Evolutionary conservation across 2,113 vertebrate genomes (phyloP).

Genomic region (Callipepla squamata): DNA sequence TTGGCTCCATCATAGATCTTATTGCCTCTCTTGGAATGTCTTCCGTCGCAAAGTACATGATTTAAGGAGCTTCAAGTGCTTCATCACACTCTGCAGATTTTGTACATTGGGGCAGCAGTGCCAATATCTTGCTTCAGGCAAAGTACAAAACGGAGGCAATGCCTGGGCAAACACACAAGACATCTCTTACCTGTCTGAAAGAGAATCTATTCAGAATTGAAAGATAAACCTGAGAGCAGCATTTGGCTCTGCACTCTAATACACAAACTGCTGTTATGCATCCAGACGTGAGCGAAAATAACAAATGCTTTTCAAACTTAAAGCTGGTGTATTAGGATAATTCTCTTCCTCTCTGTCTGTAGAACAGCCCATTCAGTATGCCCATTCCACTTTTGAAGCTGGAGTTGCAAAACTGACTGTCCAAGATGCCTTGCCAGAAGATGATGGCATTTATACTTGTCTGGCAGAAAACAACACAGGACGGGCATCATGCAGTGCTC

Average conservation of each 20-base stretch:
- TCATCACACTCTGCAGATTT: not conserved
- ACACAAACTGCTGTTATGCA: not conserved
- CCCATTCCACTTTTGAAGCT: conserved; percentile 76
- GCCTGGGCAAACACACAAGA: not conserved
- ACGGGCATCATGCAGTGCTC: conserved; percentile 80
- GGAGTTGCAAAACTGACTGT: conserved; percentile 79
- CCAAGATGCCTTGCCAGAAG: conserved; percentile 81
- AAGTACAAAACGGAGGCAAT: not conserved
- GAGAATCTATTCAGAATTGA: not conserved
- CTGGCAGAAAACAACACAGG: conserved; percentile 82
- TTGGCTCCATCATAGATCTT: not conserved
- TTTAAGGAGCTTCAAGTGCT: not conserved
- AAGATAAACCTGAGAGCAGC: not conserved
- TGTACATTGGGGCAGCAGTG: not conserved
- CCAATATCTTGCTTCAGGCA: not conserved
- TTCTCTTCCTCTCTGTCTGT: conserved; percentile 26
- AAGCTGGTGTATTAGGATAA: not conserved
- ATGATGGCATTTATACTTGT: conserved; percentile 84
- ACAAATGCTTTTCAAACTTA: not conserved
- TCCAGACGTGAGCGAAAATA: not conserved
- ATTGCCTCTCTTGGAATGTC: not conserved
- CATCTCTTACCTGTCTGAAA: not conserved
- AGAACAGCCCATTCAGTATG: conserved; percentile 84
- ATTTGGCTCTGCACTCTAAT: not conserved
- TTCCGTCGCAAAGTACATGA: not conserved